Percentiles rank a stretch among this genome's conserved stretches.
Conservation (phyloP, 64 coral and sea anemone species). For the Montipora efflorescens region DNA sequence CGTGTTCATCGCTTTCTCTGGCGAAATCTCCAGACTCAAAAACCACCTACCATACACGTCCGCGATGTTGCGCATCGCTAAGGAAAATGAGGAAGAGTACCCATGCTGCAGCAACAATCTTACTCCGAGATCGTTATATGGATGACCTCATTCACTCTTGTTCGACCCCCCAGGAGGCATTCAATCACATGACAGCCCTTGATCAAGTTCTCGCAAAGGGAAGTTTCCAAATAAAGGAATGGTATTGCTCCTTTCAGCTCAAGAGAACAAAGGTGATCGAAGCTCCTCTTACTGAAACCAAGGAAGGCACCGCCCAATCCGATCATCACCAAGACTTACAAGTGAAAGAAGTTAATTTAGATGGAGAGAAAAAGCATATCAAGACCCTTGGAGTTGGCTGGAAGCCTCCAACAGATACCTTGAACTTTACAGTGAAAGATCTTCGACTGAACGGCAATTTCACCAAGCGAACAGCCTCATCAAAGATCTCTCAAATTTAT, state of each 20-base stretch:
- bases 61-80: slow-evolving; percentile 2
- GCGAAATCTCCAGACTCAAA: not conserved
- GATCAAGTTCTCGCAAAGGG: slow-evolving; percentile 1
- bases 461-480: not conserved
- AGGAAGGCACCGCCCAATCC: too few relatives aligned
- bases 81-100: slow-evolving; percentile 11
- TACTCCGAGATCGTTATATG: slow-evolving; percentile 32
- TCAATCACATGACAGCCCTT: not conserved
- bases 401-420: not conserved
- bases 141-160: slow-evolving; percentile 35
- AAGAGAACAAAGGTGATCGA: too few relatives aligned
- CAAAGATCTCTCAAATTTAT: not conserved
- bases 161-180: not conserved
- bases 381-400: slow-evolving; percentile 25
- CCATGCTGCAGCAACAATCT: slow-evolving; percentile 4
- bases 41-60: not conserved
- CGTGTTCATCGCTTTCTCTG: slow-evolving; percentile 18
- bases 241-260: not conserved
- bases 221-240: slow-evolving; percentile 41
- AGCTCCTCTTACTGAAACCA: too few relatives aligned
- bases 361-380: not conserved
- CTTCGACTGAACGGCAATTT: not conserved
- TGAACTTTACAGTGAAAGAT: not conserved
- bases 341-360: not conserved
- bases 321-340: too few relatives aligned